Evolutionary conservation across 2,888 invertebrate genomes (phyloP), one percentile per base, ranked within the genome.

Genomic region (Ypsolopha sequella): DNA sequence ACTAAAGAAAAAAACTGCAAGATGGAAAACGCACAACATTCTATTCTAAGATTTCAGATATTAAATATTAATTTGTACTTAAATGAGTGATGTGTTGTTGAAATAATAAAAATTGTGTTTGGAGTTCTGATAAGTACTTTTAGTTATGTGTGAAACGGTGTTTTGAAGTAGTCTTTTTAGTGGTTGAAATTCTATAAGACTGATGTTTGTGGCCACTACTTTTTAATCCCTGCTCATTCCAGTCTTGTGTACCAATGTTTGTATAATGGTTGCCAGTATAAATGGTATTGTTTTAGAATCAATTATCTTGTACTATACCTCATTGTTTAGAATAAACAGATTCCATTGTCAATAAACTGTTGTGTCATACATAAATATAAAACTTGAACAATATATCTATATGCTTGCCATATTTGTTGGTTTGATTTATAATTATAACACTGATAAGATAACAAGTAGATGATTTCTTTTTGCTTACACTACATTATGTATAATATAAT

Each of bases 331-430:
- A 43, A 24, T 24, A 24, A 24, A 24, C 4, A 2, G 24, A 24
- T 24, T 3, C 4, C 24, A 43, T 7, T 36, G 46, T 46, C 47
- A 13, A 36, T 36, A 13, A 47, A 10, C 35, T 24, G 24, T 2
- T 47, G 6, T 36, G 14, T 36, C 14, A 36, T 47, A 47, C 11
- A 24, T 24, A 4, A 24, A 9, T 14, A 33, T 34, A 13, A 13
- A 43, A 8, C 8, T 36, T 13, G 38, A 47, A 47, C 47, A 47
- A 47, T 47, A 36, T 14, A 47, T 24, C 43, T 13, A 56, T 53
- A 53, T 57, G 63, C 76, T 76, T 74, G 76, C 71, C 71, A 69
- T 66, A 61, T 56, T 54, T 41, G 53, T 56, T 47, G 51, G 57
- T 61, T 69, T 63, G 61, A 61, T 58, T 64, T 62, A 53, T 24